Conservation (phyloP, 2,888 invertebrate genomes). For the Phania funesta region DNA sequence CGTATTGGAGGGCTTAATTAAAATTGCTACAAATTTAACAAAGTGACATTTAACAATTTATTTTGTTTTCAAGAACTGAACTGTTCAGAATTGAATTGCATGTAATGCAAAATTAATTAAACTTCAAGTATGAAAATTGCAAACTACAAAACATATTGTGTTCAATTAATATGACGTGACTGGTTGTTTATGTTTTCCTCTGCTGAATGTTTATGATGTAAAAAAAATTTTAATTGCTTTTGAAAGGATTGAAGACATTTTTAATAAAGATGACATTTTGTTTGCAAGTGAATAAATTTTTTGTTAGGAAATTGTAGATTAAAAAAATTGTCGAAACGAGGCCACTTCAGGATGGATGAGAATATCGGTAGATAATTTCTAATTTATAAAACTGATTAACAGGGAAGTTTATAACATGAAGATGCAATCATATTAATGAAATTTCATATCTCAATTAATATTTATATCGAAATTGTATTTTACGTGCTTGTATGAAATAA, state of each 20-base stretch:
- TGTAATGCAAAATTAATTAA: conserved; percentile 63
- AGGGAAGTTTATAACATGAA: too few relatives aligned
- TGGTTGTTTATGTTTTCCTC: conserved; percentile 36
- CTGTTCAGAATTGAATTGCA: conserved; percentile 51
- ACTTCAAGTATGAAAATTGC: conserved; percentile 51
- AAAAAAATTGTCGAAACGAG: too few relatives aligned
- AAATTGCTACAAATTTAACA: conserved; percentile 57
- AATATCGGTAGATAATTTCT: too few relatives aligned
- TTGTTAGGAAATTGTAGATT: too few relatives aligned
- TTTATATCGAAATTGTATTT: too few relatives aligned
- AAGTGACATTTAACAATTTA: conserved; percentile 63
- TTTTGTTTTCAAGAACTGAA: conserved; percentile 46
- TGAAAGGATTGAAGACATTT: neutral
- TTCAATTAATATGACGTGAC: conserved; percentile 57
- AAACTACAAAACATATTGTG: conserved; percentile 44
- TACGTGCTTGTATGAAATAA: too few relatives aligned
- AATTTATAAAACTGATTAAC: too few relatives aligned
- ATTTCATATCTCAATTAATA: too few relatives aligned
- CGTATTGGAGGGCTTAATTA: conserved; percentile 59
- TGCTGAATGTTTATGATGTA: neutral
- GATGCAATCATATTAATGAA: too few relatives aligned
- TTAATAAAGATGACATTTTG: neutral
- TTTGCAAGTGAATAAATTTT: too few relatives aligned
- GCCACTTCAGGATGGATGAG: too few relatives aligned
- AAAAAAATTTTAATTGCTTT: conserved; percentile 3